A percentile compares a stretch with the other conserved stretches of the same genome.
Evolutionary conservation across 30 jellyfish, hydroid and myxozoan species (phyloP).

Genomic region (Nemopilema nomurai): DNA sequence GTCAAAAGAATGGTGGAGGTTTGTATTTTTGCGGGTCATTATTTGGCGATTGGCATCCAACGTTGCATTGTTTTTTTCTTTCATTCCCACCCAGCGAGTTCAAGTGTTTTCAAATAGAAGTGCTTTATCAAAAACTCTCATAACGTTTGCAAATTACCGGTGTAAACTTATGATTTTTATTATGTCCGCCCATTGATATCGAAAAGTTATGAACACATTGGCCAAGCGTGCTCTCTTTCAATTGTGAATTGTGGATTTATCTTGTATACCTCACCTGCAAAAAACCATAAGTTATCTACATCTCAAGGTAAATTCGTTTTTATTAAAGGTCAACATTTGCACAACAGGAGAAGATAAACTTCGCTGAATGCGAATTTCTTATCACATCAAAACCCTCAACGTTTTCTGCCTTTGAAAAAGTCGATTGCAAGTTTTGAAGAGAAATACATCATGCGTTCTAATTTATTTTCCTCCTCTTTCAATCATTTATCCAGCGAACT

Average conservation of each 20-base stretch:
- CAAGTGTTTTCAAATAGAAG: not conserved
- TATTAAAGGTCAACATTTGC: not conserved
- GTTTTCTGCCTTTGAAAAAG: too few species aligned
- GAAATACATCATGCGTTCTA: too few species aligned
- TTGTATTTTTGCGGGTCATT: not conserved
- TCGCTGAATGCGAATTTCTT: too few species aligned
- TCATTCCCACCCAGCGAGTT: not conserved
- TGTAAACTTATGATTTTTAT: not conserved
- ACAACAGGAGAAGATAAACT: not conserved
- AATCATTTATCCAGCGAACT: too few species aligned
- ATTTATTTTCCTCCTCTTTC: too few species aligned
- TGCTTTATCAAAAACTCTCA: not conserved
- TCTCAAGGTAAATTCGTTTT: not conserved
- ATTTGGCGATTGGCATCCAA: not conserved
- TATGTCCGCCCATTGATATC: not conserved
- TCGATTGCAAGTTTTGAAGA: too few species aligned
- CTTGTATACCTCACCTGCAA: too few species aligned
- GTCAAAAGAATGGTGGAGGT: slow-evolving; percentile 97
- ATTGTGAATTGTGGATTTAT: too few species aligned
- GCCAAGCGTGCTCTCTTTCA: not conserved
- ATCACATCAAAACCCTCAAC: too few species aligned
- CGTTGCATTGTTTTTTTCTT: not conserved
- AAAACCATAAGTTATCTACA: too few species aligned
- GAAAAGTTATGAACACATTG: not conserved
- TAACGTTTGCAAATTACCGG: not conserved